phyloP scores from a whole-genome alignment of 2,797 vertebrate species.

The Macrochelys suwanniensis region DNA sequence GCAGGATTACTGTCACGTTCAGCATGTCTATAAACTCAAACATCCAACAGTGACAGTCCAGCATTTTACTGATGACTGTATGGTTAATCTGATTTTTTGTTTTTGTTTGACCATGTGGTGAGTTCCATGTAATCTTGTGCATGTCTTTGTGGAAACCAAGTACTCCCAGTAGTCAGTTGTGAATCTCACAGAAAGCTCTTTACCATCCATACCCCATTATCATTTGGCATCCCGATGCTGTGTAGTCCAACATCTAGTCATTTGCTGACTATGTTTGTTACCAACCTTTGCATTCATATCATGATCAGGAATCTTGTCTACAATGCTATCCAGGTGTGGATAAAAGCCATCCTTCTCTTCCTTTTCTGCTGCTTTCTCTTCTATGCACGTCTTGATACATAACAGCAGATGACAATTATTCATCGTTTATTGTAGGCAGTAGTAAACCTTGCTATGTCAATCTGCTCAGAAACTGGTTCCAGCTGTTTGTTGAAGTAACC shows the following conservation, averaged over 20 bases:
- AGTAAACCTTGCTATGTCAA: too few species aligned
- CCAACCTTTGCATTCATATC: neutral
- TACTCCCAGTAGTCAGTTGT: too few species aligned
- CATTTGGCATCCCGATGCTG: neutral
- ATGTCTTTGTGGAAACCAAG: too few species aligned
- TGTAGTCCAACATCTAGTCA: neutral
- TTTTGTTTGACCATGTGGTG: too few species aligned
- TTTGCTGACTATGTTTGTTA: neutral
- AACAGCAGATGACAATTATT: neutral
- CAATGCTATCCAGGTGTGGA: neutral
- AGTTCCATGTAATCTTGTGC: too few species aligned
- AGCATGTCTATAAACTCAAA: too few species aligned
- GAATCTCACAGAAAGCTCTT: neutral
- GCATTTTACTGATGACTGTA: too few species aligned
- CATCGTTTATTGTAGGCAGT: neutral
- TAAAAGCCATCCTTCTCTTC: neutral
- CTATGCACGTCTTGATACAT: neutral
- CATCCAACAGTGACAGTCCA: too few species aligned
- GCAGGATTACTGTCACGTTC: too few species aligned
- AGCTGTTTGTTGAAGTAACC: too few species aligned
- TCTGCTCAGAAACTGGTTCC: too few species aligned
- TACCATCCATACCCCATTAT: neutral
- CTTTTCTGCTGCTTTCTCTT: neutral
- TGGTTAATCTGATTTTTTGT: too few species aligned
- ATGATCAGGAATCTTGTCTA: neutral